These are phyloP conservation scores for Phasianus colchicus DNA, from an alignment of 2,113 vertebrate species.

Conservation along the genomic window DNA sequence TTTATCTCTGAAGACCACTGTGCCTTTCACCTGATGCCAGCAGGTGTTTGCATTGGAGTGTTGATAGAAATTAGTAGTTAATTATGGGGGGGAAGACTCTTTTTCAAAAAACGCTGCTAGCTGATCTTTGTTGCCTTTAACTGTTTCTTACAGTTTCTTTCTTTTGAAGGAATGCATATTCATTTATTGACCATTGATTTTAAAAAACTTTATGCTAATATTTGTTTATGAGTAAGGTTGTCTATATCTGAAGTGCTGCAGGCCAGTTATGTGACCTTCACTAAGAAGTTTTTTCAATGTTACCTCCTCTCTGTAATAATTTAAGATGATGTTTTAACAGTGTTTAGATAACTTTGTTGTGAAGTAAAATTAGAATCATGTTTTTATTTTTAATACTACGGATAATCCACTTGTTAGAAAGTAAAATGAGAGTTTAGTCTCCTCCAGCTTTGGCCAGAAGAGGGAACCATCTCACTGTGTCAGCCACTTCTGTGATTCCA, in stretches of 20 bases:
- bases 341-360: neutral
- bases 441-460: constrained; percentile 77
- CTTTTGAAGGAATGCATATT: neutral
- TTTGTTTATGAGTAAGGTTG: neutral
- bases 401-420: neutral
- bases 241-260: neutral
- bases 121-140: constrained; percentile 18
- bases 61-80: neutral
- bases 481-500: neutral
- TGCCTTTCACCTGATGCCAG: neutral
- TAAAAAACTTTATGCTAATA: neutral
- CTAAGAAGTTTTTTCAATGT: neutral
- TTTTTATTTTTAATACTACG: neutral
- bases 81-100: neutral
- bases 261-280: neutral
- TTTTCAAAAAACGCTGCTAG: neutral
- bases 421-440: neutral
- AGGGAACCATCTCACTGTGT: constrained; percentile 76
- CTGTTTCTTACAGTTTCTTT: neutral
- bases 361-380: neutral
- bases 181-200: neutral
- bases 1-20: neutral
- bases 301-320: neutral
- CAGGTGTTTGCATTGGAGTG: neutral
- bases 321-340: neutral